Percentiles rank a stretch among this genome's conserved stretches.
Conservation (phyloP, 1,140 invertebrate genomes). For the Palaemon carinicauda region DNA sequence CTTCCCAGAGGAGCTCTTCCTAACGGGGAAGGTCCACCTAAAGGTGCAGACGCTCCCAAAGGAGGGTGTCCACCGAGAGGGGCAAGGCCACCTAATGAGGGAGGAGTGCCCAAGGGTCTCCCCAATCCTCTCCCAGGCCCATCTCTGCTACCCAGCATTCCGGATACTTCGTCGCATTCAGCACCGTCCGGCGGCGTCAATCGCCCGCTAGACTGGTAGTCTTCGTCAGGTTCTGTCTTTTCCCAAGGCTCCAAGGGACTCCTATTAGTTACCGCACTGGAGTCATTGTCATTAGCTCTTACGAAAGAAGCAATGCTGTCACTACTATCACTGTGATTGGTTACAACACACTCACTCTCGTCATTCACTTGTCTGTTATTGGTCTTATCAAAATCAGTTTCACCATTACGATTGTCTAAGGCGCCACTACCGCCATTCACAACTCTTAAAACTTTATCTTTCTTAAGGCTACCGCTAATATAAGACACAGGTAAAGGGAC, state of each 20-base stretch:
- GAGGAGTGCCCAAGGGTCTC: neutral
- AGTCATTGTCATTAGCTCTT: neutral
- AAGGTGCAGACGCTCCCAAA: conserved; percentile 7
- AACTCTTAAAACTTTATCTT: too few relatives aligned
- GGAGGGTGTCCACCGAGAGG: neutral
- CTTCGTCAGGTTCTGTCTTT: neutral
- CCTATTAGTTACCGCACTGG: too few relatives aligned
- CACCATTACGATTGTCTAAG: too few relatives aligned
- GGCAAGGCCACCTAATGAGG: neutral
- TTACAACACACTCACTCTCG: neutral
- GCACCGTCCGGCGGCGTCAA: neutral
- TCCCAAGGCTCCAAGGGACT: neutral
- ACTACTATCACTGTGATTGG: neutral
- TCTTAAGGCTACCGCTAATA: too few relatives aligned
- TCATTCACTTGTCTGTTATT: too few relatives aligned
- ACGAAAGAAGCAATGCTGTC: neutral
- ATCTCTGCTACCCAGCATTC: conserved; percentile 29
- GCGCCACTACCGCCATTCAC: too few relatives aligned
- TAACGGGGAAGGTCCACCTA: conserved; percentile 7
- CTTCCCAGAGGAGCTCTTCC: neutral
- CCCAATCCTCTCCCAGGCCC: conserved; percentile 9
- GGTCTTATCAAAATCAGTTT: too few relatives aligned
- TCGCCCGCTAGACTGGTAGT: neutral
- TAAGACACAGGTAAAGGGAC: too few relatives aligned
- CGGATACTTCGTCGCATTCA: neutral